Evolutionary conservation across 2,888 invertebrate genomes (phyloP).

Genomic region (Chironomus riparius): DNA sequence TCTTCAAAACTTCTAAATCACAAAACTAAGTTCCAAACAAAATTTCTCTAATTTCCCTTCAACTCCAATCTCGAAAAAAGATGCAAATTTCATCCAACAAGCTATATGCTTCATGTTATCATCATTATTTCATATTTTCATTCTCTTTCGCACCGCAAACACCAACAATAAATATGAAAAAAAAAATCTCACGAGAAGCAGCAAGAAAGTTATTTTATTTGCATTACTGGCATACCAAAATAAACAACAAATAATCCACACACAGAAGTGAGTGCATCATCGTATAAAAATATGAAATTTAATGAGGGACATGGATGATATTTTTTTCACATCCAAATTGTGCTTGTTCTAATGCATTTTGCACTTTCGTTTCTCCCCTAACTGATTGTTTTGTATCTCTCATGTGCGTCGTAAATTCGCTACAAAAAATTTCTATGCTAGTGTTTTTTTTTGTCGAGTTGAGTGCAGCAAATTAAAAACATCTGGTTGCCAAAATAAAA

Average conservation of each 20-base stretch:
- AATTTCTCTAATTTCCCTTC: too few relatives aligned
- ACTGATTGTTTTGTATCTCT: background rate
- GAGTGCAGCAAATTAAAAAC: conserved; percentile 1
- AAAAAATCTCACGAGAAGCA: background rate
- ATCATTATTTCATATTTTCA: background rate
- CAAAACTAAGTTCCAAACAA: too few relatives aligned
- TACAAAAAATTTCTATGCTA: background rate
- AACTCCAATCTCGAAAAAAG: background rate
- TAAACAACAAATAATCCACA: background rate
- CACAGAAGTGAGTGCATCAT: background rate
- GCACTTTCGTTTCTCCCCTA: background rate
- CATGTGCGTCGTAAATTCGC: background rate
- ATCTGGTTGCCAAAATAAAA: conserved; percentile 22
- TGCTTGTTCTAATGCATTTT: background rate
- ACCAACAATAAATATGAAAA: too few relatives aligned
- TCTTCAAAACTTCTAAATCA: too few relatives aligned
- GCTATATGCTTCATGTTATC: background rate
- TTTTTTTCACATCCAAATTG: too few relatives aligned
- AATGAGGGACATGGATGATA: background rate
- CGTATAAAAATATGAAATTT: background rate
- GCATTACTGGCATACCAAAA: background rate
- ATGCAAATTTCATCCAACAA: background rate
- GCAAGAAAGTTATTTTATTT: background rate
- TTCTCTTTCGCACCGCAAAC: background rate
- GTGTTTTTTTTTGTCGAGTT: background rate